A percentile compares a stretch with the other conserved stretches of the same genome.
phyloP scores from a whole-genome alignment of 2,113 vertebrate species.

The Mobula hypostoma region DNA sequence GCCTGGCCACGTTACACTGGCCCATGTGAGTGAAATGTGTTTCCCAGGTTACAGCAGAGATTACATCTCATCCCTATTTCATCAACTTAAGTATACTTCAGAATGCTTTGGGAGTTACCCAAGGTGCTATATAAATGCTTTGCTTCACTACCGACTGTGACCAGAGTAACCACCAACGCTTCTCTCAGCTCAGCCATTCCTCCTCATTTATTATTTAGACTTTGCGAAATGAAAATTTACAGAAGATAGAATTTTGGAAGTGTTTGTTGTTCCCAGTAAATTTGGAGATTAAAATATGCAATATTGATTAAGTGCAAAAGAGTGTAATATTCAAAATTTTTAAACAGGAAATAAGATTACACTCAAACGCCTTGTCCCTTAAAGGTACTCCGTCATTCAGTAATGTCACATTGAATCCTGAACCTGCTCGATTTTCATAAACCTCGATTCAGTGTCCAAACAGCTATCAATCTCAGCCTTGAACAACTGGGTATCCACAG shows the following conservation, averaged over 20 bases:
- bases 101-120: neutral
- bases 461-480: no score
- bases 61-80: neutral
- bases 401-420: no score
- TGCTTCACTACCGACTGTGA: no score
- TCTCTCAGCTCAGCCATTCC: neutral
- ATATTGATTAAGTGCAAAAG: neutral
- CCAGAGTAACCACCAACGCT: neutral
- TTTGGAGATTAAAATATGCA: neutral
- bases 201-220: neutral
- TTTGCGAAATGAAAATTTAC: neutral
- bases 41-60: neutral
- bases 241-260: neutral
- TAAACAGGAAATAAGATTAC: neutral
- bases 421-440: no score
- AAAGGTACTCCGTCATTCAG: no score
- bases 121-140: neutral
- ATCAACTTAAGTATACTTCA: neutral
- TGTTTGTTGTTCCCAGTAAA: neutral
- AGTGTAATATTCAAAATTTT: neutral
- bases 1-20: neutral
- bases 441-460: no score
- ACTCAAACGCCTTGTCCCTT: no score
- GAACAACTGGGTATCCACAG: no score
- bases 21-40: neutral